These are phyloP conservation scores for Poecilia velifera DNA, from an alignment of 2,797 vertebrate species.

Conservation along the genomic window DNA sequence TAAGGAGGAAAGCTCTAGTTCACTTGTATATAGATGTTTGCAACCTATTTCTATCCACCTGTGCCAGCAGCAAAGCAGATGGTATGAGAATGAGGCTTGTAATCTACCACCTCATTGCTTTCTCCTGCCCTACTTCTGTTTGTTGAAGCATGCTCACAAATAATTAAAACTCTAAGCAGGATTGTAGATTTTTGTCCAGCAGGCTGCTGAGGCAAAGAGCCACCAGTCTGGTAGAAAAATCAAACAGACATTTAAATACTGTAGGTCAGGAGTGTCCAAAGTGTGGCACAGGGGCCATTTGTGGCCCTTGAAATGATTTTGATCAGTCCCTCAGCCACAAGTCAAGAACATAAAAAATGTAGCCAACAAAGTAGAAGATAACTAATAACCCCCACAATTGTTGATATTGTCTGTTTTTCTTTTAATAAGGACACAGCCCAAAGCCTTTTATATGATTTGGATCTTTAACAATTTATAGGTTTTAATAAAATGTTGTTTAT, in stretches of 20 bases:
- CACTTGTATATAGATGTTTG: slow-evolving; percentile 14
- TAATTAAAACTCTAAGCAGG: slow-evolving; percentile 65
- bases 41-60: slow-evolving; percentile 32
- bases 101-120: slow-evolving; percentile 39
- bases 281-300: too few species aligned
- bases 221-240: slow-evolving; percentile 7
- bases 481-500: too few species aligned
- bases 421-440: too few species aligned
- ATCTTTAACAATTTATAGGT: too few species aligned
- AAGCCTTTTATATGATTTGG: too few species aligned
- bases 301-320: too few species aligned
- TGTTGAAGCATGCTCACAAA: slow-evolving; percentile 53
- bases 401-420: too few species aligned
- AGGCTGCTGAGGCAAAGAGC: slow-evolving; percentile 39
- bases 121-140: slow-evolving; percentile 43
- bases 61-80: slow-evolving; percentile 46
- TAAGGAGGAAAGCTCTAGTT: slow-evolving; percentile 15
- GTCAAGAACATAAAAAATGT: too few species aligned
- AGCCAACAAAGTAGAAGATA: too few species aligned
- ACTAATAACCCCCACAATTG: too few species aligned
- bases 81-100: slow-evolving; percentile 21
- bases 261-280: too few species aligned
- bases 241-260: slow-evolving; percentile 9
- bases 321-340: too few species aligned
- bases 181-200: slow-evolving; percentile 33